Base-by-base conservation (phyloP, 2,113 vertebrate genomes). In the Centropus unirufus region DNA sequence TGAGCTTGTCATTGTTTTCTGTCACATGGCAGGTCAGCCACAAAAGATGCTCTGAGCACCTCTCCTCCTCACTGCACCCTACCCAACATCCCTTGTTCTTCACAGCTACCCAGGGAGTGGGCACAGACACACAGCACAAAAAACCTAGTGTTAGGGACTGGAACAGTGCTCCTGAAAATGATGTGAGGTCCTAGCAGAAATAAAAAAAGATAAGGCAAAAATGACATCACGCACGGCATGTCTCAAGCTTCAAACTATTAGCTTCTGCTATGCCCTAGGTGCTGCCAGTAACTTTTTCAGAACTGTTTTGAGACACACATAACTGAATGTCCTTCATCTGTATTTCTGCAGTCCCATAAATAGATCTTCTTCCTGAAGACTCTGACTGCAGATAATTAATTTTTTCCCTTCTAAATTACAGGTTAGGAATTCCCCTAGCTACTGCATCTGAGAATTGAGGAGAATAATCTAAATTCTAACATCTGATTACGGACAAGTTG, bases 71-170 rank as follows among this genome's bases (percentile, higher is more conserved):
- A 0, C 8, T 2, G 0, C 14, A 17, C 39, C 44, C 26, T 66
- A 12, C 54, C 29, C 52, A 32, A 2, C 10, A 18, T 16, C 5
- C 16, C 62, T 27, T 32, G 40, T 22, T 42, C 80, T 59, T 54
- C 52, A 11, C 19, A 46, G 62, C 27, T 15, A 26, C 62, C 29
- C 26, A 5, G 59, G 15, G 16, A 72, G 23, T 1, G 6, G 18
- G 49, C 5, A 6, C 42, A 36, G 54, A 63, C 49, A 20, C 27
- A 57, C 30, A 59, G 82, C 46, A 14, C 12, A 30, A 40, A 34
- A 11, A 76, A 2, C 7, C 2, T 0, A 39, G 30, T 0, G 0
- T 4, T 54, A 39, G 34, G 29, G 52, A 34, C 32, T 1, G 11
- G 6, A 59, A 23, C 17, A 17, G 32, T 23, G 55, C 5, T 44